Evolutionary conservation across 2,888 invertebrate species (phyloP).

Genomic region (Ischnus inquisitorius): DNA sequence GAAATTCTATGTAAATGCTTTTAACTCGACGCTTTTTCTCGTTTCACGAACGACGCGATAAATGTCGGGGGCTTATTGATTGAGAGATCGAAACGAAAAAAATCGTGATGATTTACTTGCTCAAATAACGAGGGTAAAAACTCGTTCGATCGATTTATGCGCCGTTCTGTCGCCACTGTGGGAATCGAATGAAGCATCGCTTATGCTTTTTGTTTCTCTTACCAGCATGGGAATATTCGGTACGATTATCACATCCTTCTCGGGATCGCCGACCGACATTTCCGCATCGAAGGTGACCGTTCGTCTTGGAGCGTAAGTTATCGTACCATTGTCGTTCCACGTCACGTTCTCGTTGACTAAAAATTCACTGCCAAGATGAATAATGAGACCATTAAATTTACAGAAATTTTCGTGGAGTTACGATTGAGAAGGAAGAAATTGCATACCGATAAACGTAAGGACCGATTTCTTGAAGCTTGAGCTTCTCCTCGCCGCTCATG

Average conservation of each 20-base stretch:
- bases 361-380: slow-evolving; percentile 87
- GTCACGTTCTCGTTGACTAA: slow-evolving; percentile 89
- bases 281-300: slow-evolving; percentile 88
- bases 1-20: not conserved
- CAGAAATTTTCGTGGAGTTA: not conserved
- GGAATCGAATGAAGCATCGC: not conserved
- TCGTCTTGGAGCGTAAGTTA: slow-evolving; percentile 89
- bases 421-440: not conserved
- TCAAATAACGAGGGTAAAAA: not conserved
- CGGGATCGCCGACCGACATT: slow-evolving; percentile 89
- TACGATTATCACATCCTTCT: slow-evolving; percentile 87
- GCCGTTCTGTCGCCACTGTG: not conserved
- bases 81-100: slow-evolving; percentile 35
- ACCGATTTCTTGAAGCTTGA: slow-evolving; percentile 91
- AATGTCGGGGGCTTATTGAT: slow-evolving; percentile 26
- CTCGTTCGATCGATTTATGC: not conserved
- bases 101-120: slow-evolving; percentile 19
- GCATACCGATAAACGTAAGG: slow-evolving; percentile 94
- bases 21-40: not conserved
- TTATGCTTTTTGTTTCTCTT: slow-evolving; percentile 82
- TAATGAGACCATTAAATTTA: not conserved
- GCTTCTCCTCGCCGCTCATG: slow-evolving; percentile 88
- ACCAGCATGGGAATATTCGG: slow-evolving; percentile 92
- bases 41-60: slow-evolving; percentile 5
- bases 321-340: slow-evolving; percentile 89